phyloP scores from a whole-genome alignment of 2,888 invertebrate species.

The Epinotia demarniana region DNA sequence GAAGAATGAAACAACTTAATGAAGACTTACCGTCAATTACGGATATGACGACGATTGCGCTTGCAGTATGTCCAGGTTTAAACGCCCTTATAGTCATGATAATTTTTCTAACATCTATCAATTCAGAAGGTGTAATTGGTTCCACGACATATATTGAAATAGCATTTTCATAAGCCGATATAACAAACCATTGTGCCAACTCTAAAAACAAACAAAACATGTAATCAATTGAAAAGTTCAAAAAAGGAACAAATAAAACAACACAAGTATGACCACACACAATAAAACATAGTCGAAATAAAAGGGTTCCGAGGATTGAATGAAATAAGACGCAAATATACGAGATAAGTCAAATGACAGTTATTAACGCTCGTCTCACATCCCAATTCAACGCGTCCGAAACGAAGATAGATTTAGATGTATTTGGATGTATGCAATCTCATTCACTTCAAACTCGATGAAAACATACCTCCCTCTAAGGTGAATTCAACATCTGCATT shows the following conservation, averaged over 20 bases:
- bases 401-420: too few relatives aligned
- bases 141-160: background rate
- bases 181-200: background rate
- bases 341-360: too few relatives aligned
- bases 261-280: too few relatives aligned
- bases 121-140: constrained; percentile 5
- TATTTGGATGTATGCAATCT: too few relatives aligned
- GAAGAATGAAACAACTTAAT: background rate
- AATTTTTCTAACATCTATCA: constrained; percentile 15
- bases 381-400: background rate
- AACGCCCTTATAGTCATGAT: background rate
- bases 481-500: constrained; percentile 28
- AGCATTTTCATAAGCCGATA: background rate
- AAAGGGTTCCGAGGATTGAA: too few relatives aligned
- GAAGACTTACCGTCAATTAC: constrained; percentile 1
- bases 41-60: constrained; percentile 19
- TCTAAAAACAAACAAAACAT: background rate
- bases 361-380: background rate
- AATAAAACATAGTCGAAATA: too few relatives aligned
- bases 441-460: background rate
- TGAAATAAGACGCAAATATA: too few relatives aligned
- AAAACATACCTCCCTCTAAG: constrained; percentile 26
- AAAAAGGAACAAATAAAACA: too few relatives aligned
- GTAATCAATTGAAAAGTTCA: too few relatives aligned
- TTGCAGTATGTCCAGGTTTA: background rate